Evolutionary conservation across 2,113 vertebrate genomes (phyloP).

Genomic region (Epinephelus lanceolatus): DNA sequence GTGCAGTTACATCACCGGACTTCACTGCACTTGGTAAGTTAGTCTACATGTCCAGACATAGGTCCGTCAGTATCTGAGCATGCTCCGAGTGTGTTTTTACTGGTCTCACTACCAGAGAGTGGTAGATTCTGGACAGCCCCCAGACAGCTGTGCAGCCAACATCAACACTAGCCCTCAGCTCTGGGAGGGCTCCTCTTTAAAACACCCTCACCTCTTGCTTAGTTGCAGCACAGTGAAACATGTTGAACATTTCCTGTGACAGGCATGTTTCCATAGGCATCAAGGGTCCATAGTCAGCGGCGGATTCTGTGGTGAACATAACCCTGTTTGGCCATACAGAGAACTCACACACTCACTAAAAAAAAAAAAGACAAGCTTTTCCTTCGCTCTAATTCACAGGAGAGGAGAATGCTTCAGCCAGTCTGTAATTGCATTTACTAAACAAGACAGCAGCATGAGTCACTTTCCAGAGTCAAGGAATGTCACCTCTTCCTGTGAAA

Average conservation of each 20-base stretch:
- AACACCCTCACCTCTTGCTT: slow-evolving; percentile 64
- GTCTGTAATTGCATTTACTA: slow-evolving; percentile 66
- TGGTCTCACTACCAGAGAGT: slow-evolving; percentile 68
- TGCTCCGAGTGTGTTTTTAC: slow-evolving; percentile 60
- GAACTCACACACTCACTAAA: slow-evolving; percentile 42
- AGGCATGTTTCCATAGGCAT: slow-evolving; percentile 71
- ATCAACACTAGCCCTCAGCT: slow-evolving; percentile 73
- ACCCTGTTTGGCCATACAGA: slow-evolving; percentile 66
- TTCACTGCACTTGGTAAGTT: slow-evolving; percentile 16
- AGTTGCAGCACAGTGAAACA: slow-evolving; percentile 73
- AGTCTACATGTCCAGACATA: slow-evolving; percentile 57
- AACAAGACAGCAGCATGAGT: slow-evolving; percentile 71
- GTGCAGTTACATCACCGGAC: slow-evolving; percentile 25
- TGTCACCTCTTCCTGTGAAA: slow-evolving; percentile 72
- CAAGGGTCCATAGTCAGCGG: slow-evolving; percentile 29
- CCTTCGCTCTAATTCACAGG: slow-evolving; percentile 47
- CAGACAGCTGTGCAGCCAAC: slow-evolving; percentile 69
- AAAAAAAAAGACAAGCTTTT: slow-evolving; percentile 22
- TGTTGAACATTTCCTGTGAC: slow-evolving; percentile 85
- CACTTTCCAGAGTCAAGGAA: slow-evolving; percentile 70
- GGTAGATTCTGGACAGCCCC: slow-evolving; percentile 67
- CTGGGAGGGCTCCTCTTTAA: slow-evolving; percentile 61
- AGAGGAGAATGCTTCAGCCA: slow-evolving; percentile 44
- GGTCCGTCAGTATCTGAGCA: slow-evolving; percentile 53
- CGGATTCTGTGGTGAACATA: slow-evolving; percentile 54